Conservation (phyloP, 2,113 vertebrate genomes). For the Tetrao urogallus region DNA sequence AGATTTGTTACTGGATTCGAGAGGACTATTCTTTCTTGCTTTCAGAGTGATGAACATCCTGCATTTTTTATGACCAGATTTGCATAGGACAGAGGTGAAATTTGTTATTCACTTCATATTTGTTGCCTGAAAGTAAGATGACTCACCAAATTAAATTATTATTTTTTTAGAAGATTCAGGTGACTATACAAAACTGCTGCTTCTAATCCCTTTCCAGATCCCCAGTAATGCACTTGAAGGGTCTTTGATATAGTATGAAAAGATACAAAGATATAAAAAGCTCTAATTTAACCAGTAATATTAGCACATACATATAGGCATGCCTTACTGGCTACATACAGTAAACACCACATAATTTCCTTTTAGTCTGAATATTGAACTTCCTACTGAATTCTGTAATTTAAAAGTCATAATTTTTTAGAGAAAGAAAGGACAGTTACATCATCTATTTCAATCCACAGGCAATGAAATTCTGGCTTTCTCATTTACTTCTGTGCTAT, state of each 20-base stretch:
- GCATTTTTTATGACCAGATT: conserved; percentile 7
- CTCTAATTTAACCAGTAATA: background rate
- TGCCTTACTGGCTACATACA: background rate
- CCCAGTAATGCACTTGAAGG: background rate
- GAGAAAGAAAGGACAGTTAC: background rate
- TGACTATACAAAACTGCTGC: background rate
- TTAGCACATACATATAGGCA: background rate
- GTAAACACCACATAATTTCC: background rate
- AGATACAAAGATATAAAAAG: background rate
- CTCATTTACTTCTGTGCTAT: background rate
- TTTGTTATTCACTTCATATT: background rate
- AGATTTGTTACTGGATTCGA: background rate
- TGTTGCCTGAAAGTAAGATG: background rate
- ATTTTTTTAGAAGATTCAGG: background rate
- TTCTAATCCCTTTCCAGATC: background rate
- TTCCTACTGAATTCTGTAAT: background rate
- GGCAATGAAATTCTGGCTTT: background rate
- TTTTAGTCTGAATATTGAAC: background rate
- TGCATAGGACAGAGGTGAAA: background rate
- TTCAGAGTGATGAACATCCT: background rate
- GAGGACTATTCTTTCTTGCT: background rate
- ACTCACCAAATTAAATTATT: background rate
- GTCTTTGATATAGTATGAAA: background rate
- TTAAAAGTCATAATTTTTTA: background rate
- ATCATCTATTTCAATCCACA: background rate